Evolutionary conservation across 2,888 invertebrate genomes (phyloP).

Genomic region (Drosophila aldrichi): DNA sequence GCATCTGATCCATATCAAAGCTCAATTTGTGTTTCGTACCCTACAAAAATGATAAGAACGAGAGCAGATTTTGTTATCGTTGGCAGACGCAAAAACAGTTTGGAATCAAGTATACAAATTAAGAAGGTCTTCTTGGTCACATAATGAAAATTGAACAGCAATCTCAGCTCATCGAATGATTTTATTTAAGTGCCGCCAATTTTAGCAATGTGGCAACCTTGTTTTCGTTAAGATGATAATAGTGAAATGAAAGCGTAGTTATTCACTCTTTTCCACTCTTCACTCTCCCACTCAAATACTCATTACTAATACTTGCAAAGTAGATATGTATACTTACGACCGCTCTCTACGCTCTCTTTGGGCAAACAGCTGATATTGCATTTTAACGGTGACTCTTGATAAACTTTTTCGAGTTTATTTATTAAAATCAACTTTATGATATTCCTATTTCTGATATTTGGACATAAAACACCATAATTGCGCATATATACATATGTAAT

Average conservation of each 20-base stretch:
- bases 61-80: constrained; percentile 23
- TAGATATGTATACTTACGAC: constrained; percentile 9
- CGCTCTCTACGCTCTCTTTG: constrained; percentile 4
- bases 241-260: constrained; percentile 34
- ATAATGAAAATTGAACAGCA: background rate
- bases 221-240: constrained; percentile 22
- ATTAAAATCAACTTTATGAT: background rate
- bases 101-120: background rate
- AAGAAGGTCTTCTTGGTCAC: background rate
- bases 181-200: constrained; percentile 8
- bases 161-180: constrained; percentile 10
- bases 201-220: constrained; percentile 44
- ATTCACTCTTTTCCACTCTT: background rate
- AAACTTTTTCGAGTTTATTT: background rate
- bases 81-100: constrained; percentile 16
- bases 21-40: constrained; percentile 29
- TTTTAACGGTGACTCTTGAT: constrained; percentile 10
- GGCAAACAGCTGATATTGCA: constrained; percentile 25
- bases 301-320: background rate
- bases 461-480: background rate
- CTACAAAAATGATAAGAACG: constrained; percentile 39
- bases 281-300: background rate
- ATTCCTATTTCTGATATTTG: background rate
- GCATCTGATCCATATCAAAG: constrained; percentile 46
- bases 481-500: constrained; percentile 20